phyloP scores from a whole-genome alignment of 64 coral and sea anemone genomes.

The Pocillopora damicornis region DNA sequence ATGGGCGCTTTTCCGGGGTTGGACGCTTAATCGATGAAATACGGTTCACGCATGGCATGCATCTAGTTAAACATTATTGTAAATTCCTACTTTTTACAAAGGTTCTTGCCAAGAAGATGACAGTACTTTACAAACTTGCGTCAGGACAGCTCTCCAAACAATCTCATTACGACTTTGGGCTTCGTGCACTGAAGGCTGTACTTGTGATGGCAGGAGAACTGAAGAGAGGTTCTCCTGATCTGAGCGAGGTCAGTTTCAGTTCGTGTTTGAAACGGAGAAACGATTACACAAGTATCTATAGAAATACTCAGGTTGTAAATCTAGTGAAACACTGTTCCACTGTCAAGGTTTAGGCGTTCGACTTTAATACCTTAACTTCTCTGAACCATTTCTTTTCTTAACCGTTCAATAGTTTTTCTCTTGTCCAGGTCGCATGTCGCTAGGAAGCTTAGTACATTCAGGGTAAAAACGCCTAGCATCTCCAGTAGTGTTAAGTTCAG shows the following conservation, averaged over 20 bases:
- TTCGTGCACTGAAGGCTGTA: constrained; percentile 93
- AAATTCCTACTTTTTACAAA: background rate
- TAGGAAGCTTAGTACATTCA: too few relatives aligned
- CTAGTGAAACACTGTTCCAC: too few relatives aligned
- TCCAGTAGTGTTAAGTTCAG: too few relatives aligned
- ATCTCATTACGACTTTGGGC: constrained; percentile 98
- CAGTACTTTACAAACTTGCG: constrained; percentile 92
- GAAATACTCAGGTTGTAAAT: too few relatives aligned
- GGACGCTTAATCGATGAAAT: background rate
- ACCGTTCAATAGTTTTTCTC: too few relatives aligned
- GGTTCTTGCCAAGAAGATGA: constrained; percentile 99
- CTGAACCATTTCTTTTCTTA: too few relatives aligned
- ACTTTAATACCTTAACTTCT: too few relatives aligned
- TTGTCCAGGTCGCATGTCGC: too few relatives aligned
- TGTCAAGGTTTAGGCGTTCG: too few relatives aligned
- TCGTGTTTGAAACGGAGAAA: background rate
- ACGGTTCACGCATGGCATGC: background rate
- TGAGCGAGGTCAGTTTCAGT: constrained; percentile 66
- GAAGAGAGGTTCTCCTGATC: constrained; percentile 96
- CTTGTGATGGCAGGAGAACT: constrained; percentile 97
- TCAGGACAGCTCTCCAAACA: constrained; percentile 97
- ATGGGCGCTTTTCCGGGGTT: too few relatives aligned
- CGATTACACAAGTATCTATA: too few relatives aligned
- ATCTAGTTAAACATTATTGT: background rate
- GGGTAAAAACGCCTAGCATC: too few relatives aligned